Base-by-base conservation (phyloP, 2,113 vertebrate species). In the Nibea coibor region DNA sequence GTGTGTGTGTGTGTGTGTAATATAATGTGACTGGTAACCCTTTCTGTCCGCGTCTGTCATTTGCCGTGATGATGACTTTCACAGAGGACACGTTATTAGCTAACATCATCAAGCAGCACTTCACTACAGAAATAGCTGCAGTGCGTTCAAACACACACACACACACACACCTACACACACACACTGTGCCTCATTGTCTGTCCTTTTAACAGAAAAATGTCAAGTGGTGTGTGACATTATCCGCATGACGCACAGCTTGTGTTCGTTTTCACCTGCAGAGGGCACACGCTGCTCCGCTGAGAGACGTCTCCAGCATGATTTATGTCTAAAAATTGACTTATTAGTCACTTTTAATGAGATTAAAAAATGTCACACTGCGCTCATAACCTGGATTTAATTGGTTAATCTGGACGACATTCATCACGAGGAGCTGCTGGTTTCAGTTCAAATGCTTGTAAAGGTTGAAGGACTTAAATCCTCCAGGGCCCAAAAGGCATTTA, bases 191-290 rank as follows among this genome's bases (percentile, higher is more conserved):
- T 81, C 42, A 2, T 42, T 67, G 53, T 50, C 42, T 77, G 62
- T 66, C 35, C 76, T 84, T 80, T 76, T 17, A 53, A 56, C 54
- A 56, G 20, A 59, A 48, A 78, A 90, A 76, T 75, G 71, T 73
- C 67, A 84, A 67, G 68, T 31, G 15, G 9, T 70, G 62, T 69
- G 43, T 74, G 80, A n/a, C 58, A 65, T 78, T 74, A 70, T 57
- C 65, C 61, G 16, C 53, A 67, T 56, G 72, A 73, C 6, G 17
- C 66, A 76, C 68, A 43, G 80, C 43, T 50, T 75, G 78, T 75
- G 75, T 51, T 66, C 11, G 12, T 59, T 78, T 67, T 64, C 84
- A 77, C 84, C 86, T 81, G 73, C 73, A 85, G 80, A 79, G 50
- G 72, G 78, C 86, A 61, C 57, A 15, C 74, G 47, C 59, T 54